phyloP scores from a whole-genome alignment of 2,797 vertebrate genomes.

The Eulemur albifrons region DNA sequence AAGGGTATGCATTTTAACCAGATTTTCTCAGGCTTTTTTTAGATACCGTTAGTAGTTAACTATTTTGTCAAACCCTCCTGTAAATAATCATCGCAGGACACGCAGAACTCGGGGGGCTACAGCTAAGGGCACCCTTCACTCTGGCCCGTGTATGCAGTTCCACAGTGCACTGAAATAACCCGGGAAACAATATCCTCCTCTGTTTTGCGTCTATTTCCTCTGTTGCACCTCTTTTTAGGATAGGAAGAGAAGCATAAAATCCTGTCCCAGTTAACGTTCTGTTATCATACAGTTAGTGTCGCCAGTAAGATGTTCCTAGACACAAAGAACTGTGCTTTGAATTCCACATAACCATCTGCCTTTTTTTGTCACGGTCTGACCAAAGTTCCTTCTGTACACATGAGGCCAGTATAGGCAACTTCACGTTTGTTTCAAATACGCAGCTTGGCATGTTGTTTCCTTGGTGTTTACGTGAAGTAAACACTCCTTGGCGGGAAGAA shows the following conservation, averaged over 20 bases:
- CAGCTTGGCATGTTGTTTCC: conserved; percentile 1
- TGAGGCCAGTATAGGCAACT: background rate
- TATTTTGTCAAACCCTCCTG: conserved; percentile 78
- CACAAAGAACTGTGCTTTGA: conserved; percentile 55
- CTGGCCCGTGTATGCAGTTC: background rate
- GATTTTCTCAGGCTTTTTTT: conserved; percentile 82
- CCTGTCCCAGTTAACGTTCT: background rate
- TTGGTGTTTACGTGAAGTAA: background rate
- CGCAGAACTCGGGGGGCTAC: background rate
- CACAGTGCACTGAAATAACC: conserved; percentile 43
- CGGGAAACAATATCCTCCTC: background rate
- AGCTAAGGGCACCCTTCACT: conserved; percentile 58
- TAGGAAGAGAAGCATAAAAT: background rate
- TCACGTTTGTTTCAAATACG: background rate
- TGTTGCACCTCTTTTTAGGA: background rate
- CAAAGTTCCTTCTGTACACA: background rate
- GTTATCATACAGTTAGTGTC: background rate
- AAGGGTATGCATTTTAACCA: conserved; percentile 77
- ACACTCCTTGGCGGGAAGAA: background rate
- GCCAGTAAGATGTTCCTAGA: conserved; percentile 23
- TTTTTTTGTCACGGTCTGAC: conserved; percentile 37
- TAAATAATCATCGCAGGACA: conserved; percentile 46
- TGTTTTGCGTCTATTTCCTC: background rate
- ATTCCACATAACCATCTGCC: conserved; percentile 55
- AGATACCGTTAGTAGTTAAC: conserved; percentile 68